Evolutionary conservation across 2,113 vertebrate genomes (phyloP), one percentile per base, ranked within the genome.

Genomic region (Brachirus orientalis): DNA sequence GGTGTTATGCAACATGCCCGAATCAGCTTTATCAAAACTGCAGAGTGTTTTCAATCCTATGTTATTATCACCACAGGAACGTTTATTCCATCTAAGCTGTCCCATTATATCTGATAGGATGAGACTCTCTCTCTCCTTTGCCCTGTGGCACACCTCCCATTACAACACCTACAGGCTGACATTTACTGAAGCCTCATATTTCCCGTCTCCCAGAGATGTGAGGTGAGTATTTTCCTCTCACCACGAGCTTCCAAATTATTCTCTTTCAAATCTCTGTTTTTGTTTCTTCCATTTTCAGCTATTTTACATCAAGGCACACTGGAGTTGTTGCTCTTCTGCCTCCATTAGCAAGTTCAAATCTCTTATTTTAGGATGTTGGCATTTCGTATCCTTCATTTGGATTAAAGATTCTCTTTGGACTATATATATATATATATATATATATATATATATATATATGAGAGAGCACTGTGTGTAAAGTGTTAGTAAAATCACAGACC

Each of bases 121-220:
- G 28, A 62, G 16, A 73, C 64, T 71, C 16, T 67, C 47, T 72
- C 77, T 51, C 66, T 69, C 52, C 57, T 81, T 85, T 66, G 59
- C 72, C 62, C 63, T 0, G 41, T 17, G 41, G 65, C 82, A 72
- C 73, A 38, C 63, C 76, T 72, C 53, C 67, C 53, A 45, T 76
- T 54, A 61, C 61, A 12, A 52, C 64, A 6, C 56, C 83, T 50
- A 14, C 69, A 41, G 61, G 16, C 67, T 88, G 83, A 77, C 80
- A 79, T 83, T 87, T 79, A 78, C 71, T 51, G 53, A 73, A 66
- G 72, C 77, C 63, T 65, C 62, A 40, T 57, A 16, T 66, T 72
- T 56, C 67, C 65, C 63, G 56, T 72, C 72, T 73, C 75, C 7
- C 36, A 1, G 56, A 78, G 63, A 64, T 37, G 78, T 41, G n/a